A percentile compares a stretch with the other conserved stretches of the same genome.
Evolutionary conservation across 2,888 invertebrate species (phyloP).

Genomic region (Myopa testacea): DNA sequence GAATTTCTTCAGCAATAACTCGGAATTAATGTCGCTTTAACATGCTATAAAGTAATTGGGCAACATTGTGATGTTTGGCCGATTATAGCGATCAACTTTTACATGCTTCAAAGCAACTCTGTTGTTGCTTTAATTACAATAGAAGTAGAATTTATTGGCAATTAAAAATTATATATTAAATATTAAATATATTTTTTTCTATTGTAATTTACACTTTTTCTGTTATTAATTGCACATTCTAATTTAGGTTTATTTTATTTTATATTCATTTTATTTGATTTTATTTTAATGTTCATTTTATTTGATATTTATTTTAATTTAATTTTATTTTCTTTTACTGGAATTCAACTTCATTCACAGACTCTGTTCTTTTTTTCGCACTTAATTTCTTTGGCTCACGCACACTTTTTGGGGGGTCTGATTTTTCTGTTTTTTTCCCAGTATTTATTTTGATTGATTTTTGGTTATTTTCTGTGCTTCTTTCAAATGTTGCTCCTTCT

Average conservation of each 20-base stretch:
- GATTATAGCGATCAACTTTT: background rate
- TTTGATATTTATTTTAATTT: too few species aligned
- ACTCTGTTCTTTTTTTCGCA: too few species aligned
- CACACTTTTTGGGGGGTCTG: too few species aligned
- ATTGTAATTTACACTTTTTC: background rate
- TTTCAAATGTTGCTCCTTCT: background rate
- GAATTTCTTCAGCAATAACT: background rate
- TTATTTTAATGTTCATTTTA: too few species aligned
- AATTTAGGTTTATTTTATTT: too few species aligned
- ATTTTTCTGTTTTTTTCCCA: background rate
- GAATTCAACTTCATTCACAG: too few species aligned
- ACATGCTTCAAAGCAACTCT: background rate
- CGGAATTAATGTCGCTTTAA: constrained; percentile 15
- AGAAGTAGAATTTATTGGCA: too few species aligned
- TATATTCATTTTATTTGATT: too few species aligned
- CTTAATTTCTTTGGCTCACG: too few species aligned
- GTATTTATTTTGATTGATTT: constrained; percentile 8
- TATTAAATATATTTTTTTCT: background rate
- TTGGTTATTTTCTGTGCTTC: constrained; percentile 16
- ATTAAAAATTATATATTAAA: background rate
- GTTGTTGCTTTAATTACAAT: too few species aligned
- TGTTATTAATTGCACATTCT: background rate
- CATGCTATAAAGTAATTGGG: constrained; percentile 12
- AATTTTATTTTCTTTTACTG: too few species aligned
- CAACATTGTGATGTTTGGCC: constrained; percentile 17